Evolutionary conservation across 2,113 vertebrate genomes (phyloP).

Genomic region (Callipepla squamata): DNA sequence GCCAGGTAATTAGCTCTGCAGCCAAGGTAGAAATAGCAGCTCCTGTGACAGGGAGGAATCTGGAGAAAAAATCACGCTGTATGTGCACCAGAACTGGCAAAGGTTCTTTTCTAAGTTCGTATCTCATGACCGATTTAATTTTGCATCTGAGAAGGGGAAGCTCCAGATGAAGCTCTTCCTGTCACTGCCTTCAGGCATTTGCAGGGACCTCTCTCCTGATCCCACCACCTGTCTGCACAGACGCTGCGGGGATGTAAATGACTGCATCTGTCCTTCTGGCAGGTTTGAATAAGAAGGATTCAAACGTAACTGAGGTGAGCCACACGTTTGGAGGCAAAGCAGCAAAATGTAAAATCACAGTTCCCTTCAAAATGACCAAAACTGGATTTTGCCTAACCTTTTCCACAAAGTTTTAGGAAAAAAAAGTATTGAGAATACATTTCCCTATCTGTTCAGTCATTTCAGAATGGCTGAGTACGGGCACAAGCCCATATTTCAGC

Average conservation of each 20-base stretch:
- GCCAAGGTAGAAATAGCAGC: neutral
- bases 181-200: neutral
- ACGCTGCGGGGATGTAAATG: constrained; percentile 17
- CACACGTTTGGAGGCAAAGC: neutral
- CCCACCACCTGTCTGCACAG: neutral
- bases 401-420: neutral
- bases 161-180: neutral
- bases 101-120: neutral
- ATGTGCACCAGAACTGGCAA: neutral
- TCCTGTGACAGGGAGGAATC: neutral
- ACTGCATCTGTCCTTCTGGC: constrained; percentile 16
- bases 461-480: neutral
- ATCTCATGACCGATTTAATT: neutral
- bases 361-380: neutral
- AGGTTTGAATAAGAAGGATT: neutral
- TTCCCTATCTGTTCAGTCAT: neutral
- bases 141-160: neutral
- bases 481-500: neutral
- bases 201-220: neutral
- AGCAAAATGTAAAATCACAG: neutral
- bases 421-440: neutral
- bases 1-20: neutral
- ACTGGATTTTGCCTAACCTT: rapidly evolving
- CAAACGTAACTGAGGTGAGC: neutral
- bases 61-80: neutral